These are phyloP conservation scores for Tetragonisca angustula DNA, from an alignment of 2,888 invertebrate genomes.

Conservation along the genomic window DNA sequence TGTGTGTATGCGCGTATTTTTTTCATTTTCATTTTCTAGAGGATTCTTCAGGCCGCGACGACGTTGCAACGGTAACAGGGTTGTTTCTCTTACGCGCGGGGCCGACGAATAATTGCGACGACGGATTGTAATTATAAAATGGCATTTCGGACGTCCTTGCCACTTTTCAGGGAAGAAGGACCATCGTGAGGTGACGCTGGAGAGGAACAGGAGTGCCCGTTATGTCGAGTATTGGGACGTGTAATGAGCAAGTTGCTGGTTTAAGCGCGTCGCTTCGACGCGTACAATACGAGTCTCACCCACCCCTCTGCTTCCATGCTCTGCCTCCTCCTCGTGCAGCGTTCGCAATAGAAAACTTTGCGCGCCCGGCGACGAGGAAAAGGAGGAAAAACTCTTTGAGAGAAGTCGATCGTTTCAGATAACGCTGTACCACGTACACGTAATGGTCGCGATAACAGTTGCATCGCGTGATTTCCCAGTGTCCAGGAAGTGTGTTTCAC, in stretches of 20 bases:
- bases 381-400: not conserved
- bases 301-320: not conserved
- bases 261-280: conserved; percentile 40
- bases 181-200: conserved; percentile 54
- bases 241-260: conserved; percentile 56
- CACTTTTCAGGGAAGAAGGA: conserved; percentile 51
- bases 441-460: not conserved
- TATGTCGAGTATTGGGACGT: conserved; percentile 60
- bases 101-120: conserved; percentile 58
- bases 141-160: conserved; percentile 62
- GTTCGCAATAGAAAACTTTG: not conserved
- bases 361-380: not conserved
- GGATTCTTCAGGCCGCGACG: conserved; percentile 57
- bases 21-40: conserved; percentile 51
- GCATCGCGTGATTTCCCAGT: not conserved
- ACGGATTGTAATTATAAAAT: conserved; percentile 59
- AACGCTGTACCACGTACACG: not conserved
- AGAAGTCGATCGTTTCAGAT: not conserved
- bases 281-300: conserved; percentile 15
- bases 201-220: conserved; percentile 58
- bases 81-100: conserved; percentile 49
- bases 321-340: not conserved
- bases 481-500: not conserved
- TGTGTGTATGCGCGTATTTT: not conserved
- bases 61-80: conserved; percentile 43